phyloP scores from a whole-genome alignment of 2,888 invertebrate genomes.

The Agrotis clavis region DNA sequence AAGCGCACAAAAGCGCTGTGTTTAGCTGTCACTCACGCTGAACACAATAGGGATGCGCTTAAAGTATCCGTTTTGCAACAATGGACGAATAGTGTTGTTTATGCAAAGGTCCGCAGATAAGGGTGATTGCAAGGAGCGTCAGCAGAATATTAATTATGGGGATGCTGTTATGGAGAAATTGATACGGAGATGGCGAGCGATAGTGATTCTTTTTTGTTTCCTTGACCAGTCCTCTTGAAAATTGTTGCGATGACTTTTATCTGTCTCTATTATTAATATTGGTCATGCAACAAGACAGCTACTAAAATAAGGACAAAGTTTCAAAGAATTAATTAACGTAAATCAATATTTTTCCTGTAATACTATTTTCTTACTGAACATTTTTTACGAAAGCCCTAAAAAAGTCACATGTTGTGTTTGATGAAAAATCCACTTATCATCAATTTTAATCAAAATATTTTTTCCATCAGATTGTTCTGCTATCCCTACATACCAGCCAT shows the following conservation, averaged over 20 bases:
- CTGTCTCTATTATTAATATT: background rate
- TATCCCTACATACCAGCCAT: conserved; percentile 72
- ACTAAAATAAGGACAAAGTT: no score
- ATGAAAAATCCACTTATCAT: background rate
- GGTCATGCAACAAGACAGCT: no score
- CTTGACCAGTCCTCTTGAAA: background rate
- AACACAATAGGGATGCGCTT: conserved; percentile 80
- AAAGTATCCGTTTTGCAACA: conserved; percentile 78
- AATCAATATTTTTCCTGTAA: no score
- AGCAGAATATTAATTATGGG: conserved; percentile 66
- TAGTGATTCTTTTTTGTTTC: background rate
- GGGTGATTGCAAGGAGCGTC: conserved; percentile 78
- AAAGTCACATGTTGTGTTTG: background rate
- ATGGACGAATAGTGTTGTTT: conserved; percentile 70
- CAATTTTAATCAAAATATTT: no score
- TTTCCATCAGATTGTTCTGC: conserved; percentile 66
- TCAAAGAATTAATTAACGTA: no score
- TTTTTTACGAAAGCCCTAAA: no score
- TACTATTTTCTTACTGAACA: no score
- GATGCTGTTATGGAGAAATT: conserved; percentile 17
- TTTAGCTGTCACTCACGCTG: conserved; percentile 82
- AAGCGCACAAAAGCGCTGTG: conserved; percentile 74
- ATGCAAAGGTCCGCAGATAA: conserved; percentile 77
- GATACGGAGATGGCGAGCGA: conserved; percentile 1
- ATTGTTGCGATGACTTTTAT: background rate